Percentiles rank a stretch among this genome's conserved stretches.
Conservation (phyloP, 2,888 invertebrate genomes). For the Dermolepida albohirtum region DNA sequence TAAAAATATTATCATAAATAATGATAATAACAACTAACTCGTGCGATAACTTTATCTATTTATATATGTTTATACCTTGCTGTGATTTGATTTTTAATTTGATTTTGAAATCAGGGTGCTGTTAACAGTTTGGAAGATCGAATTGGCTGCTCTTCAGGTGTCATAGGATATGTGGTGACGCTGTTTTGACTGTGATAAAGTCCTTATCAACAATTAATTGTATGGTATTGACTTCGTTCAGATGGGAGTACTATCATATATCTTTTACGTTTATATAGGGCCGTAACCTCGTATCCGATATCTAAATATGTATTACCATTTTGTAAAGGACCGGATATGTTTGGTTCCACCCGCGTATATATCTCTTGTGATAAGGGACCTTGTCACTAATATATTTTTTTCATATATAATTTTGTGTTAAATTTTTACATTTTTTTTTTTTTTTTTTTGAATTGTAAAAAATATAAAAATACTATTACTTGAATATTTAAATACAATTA, state of each 20-base stretch:
- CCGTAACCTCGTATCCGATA: conserved; percentile 50
- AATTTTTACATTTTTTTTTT: conserved; percentile 53
- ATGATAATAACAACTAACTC: neutral
- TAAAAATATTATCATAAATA: too few relatives aligned
- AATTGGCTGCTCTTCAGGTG: conserved; percentile 42
- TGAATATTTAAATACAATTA: conserved; percentile 50
- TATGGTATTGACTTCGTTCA: conserved; percentile 71
- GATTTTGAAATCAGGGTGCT: conserved; percentile 40
- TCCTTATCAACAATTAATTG: conserved; percentile 67
- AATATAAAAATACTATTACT: conserved; percentile 46
- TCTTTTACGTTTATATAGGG: conserved; percentile 21
- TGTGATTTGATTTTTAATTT: conserved; percentile 15
- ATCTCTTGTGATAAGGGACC: conserved; percentile 64
- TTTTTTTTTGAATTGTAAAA: conserved; percentile 54
- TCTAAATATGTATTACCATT: conserved; percentile 44
- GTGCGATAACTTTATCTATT: neutral
- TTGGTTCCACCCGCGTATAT: conserved; percentile 22
- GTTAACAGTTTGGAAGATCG: conserved; percentile 38
- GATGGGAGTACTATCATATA: conserved; percentile 71
- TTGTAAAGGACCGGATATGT: conserved; percentile 31
- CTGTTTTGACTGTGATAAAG: conserved; percentile 67
- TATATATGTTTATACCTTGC: neutral
- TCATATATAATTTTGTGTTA: conserved; percentile 53
- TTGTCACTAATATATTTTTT: conserved; percentile 63
- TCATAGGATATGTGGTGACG: conserved; percentile 46